Base-by-base conservation (phyloP, 2,113 vertebrate species). In the Paramisgurnus dabryanus region DNA sequence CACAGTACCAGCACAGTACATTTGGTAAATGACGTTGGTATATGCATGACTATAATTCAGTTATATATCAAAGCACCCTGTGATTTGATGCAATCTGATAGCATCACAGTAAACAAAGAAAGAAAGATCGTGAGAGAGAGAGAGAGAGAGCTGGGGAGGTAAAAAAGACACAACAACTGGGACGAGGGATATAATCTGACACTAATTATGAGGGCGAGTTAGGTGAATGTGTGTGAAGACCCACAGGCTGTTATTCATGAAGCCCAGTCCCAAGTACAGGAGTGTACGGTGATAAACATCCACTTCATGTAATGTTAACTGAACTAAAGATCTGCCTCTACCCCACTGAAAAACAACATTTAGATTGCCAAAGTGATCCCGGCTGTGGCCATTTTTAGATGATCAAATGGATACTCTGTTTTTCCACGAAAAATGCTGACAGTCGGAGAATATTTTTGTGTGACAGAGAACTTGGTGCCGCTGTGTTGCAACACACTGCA, bases 191-290 rank as follows among this genome's bases (percentile, higher is more conserved):
- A 73, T 22, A 41, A 66, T 78, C 22, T 66, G 75, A 72, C 75
- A 71, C 60, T 71, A 71, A 78, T 82, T 72, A 66, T 67, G 49
- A 67, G 61, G 75, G 60, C 57, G 11, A 67, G 43, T 47, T 73
- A 58, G 41, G 53, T 12, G n/a, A 73, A 50, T 27, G 15, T 53
- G 17, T 53, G 9, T 53, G 4, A 67, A 41, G 41, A 67, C 41
- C 65, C 65, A n/a, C 41, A 12, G 65, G 65, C 65, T 11, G 41
- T 22, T 41, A 67, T 3, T 67, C 9, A 67, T 22, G 40, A 15
- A 17, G 6, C 5, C 6, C 55, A 17, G 15, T 17, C 4, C 7
- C 15, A n/a, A 12, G 15, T 17, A 57, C 55, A 57, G 15, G 7
- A 47, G 6, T 47, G 45, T n/a, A 57, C 13, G 12, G 55, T 57